Evolutionary conservation across 2,113 vertebrate species (phyloP).

Genomic region (Merops nubicus): DNA sequence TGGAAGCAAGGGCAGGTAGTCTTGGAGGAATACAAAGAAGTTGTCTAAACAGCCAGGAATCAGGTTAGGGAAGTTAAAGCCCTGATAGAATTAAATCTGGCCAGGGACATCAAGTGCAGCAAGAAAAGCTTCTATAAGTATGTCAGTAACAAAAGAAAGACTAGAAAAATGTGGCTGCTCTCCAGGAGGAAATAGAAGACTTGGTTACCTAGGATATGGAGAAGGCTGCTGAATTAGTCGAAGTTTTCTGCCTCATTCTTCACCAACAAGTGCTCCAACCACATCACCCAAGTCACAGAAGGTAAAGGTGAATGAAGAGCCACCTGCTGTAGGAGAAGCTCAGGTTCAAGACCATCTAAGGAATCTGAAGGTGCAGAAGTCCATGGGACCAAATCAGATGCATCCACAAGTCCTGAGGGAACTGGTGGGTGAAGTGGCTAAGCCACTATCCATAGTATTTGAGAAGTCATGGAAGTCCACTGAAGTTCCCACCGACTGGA

Average conservation of each 20-base stretch:
- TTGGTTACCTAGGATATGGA: not conserved
- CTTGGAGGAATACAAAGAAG: not conserved
- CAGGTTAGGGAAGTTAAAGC: not conserved
- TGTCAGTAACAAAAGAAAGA: not conserved
- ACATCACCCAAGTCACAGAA: not conserved
- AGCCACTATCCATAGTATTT: not conserved
- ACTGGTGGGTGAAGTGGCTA: not conserved
- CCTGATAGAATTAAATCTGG: not conserved
- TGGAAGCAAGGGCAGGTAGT: not conserved
- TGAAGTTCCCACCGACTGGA: not conserved
- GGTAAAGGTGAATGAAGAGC: not conserved
- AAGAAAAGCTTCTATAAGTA: not conserved
- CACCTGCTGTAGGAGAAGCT: not conserved
- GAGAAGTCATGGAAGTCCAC: not conserved
- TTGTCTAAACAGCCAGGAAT: not conserved
- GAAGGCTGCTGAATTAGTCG: not conserved
- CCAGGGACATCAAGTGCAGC: not conserved
- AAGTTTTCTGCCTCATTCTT: not conserved
- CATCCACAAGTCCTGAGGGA: not conserved
- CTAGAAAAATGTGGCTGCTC: not conserved
- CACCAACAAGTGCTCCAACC: not conserved
- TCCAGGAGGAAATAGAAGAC: not conserved
- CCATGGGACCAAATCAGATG: not conserved
- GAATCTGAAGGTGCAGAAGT: not conserved
- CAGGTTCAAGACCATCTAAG: not conserved